Base-by-base conservation (phyloP, 2,797 vertebrate species). In the Hemibagrus guttatus region DNA sequence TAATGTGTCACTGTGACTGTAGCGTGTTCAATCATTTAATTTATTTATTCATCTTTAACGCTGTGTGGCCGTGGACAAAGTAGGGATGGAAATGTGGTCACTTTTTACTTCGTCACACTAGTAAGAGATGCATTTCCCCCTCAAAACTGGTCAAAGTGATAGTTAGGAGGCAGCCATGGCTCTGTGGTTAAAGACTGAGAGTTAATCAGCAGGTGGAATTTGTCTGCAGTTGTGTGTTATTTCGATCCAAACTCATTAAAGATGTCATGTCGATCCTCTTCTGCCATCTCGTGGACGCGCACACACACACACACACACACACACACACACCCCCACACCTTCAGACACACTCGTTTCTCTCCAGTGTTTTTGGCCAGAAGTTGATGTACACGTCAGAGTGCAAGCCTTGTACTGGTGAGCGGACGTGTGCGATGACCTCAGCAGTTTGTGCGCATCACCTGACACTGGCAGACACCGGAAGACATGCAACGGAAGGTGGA, bases 301-400 rank as follows among this genome's bases (percentile, higher is more conserved):
- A 13, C 54, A 21, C 2, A 68, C 68, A 42, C 6, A 42, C 68
- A 16, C 68, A n/a, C 35, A 17, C 61, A 14, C 42, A 46, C 42
- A 46, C 42, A 46, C 42, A 46, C 46, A 0, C 52, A 4, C 0
- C 12, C 52, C 2, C 76, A 61, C 17, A 17, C 76, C 1, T 1
- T 8, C 17, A 19, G 6, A 39, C 54, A 26, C 76, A 16, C 79
- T 17, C n/a, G 63, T 46, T 68, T 46, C 63, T 85, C 86, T 88
- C 88, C 83, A 83, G 91, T 87, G 86, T 85, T 91, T 78, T 86
- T 91, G 86, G 90, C 76, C 92, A 93, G 92, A 95, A 95, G 94
- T 95, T 93, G 92, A 92, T 92, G 91, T 93, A 95, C 94, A 95
- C 95, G 95, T 96, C 95, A 95, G 93, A 85, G 64, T 86, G 91